Evolutionary conservation across 2,113 vertebrate genomes (phyloP).

Genomic region (Corydoras maculifer): DNA sequence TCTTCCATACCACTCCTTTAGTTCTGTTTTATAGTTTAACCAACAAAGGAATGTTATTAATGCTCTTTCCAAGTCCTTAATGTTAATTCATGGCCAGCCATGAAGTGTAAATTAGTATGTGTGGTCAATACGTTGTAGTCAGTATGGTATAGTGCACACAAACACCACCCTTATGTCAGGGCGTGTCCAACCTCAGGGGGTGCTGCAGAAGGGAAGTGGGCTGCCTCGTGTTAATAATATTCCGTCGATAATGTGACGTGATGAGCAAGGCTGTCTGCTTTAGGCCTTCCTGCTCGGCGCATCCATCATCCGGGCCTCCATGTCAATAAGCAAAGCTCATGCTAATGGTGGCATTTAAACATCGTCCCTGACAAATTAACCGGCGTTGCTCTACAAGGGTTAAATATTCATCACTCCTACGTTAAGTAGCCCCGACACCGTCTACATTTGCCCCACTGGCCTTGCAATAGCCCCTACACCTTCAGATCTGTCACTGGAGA

Average conservation of each 20-base stretch:
- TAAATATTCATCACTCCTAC: slow-evolving; percentile 63
- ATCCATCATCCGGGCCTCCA: slow-evolving; percentile 75
- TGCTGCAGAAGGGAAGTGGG: slow-evolving; percentile 25
- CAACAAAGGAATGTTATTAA: too few species aligned
- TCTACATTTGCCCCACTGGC: background rate
- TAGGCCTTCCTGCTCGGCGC: slow-evolving; percentile 72
- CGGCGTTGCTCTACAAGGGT: slow-evolving; percentile 67
- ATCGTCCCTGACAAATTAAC: slow-evolving; percentile 77
- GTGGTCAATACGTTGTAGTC: background rate
- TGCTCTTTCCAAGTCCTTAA: too few species aligned
- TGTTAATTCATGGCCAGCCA: too few species aligned
- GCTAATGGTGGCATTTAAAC: slow-evolving; percentile 77
- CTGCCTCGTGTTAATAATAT: slow-evolving; percentile 77
- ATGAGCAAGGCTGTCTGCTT: slow-evolving; percentile 72
- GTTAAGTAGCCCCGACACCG: slow-evolving; percentile 21
- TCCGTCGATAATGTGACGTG: slow-evolving; percentile 82
- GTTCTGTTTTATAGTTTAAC: too few species aligned
- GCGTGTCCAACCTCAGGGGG: slow-evolving; percentile 59
- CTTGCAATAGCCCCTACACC: background rate
- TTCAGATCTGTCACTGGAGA: slow-evolving; percentile 3
- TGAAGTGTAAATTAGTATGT: background rate
- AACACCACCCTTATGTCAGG: slow-evolving; percentile 29
- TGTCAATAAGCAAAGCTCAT: slow-evolving; percentile 86
- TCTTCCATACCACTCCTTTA: too few species aligned
- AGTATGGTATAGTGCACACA: background rate